These are phyloP conservation scores for Diorhabda carinulata DNA, from an alignment of 1,140 invertebrate species.

Conservation along the genomic window DNA sequence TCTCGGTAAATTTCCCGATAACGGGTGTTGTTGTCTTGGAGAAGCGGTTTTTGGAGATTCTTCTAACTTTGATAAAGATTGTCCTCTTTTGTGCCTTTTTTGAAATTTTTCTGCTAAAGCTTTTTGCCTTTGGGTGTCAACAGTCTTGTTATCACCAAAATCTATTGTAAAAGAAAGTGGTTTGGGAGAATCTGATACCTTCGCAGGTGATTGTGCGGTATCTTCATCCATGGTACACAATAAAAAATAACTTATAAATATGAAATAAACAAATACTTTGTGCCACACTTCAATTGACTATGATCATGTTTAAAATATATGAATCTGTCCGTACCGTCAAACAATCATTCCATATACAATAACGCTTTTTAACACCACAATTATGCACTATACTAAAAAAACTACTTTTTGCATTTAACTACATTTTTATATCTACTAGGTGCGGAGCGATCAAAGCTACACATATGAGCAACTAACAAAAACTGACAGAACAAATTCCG, in stretches of 20 bases:
- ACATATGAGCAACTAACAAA: background rate
- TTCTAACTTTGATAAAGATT: slow-evolving; percentile 63
- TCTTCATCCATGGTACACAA: slow-evolving; percentile 18
- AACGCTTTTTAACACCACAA: background rate
- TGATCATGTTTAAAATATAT: too few species aligned
- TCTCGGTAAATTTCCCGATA: slow-evolving; percentile 50
- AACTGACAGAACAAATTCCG: background rate
- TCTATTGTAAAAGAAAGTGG: slow-evolving; percentile 65
- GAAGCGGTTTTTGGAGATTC: slow-evolving; percentile 23
- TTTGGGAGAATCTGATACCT: slow-evolving; percentile 41
- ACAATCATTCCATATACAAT: background rate
- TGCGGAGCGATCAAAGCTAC: background rate
- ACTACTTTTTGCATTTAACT: slow-evolving; percentile 6
- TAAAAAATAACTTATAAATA: slow-evolving; percentile 11
- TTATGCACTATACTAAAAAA: slow-evolving; percentile 3
- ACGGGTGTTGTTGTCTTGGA: slow-evolving; percentile 38
- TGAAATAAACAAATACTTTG: slow-evolving; percentile 16
- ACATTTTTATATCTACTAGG: slow-evolving; percentile 1
- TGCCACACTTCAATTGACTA: background rate
- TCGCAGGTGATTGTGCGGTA: slow-evolving; percentile 6
- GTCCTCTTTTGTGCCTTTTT: slow-evolving; percentile 63
- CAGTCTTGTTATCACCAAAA: slow-evolving; percentile 58
- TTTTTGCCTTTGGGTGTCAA: slow-evolving; percentile 60
- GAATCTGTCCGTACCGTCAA: background rate
- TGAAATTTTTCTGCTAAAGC: slow-evolving; percentile 67